Conservation (phyloP, 2,113 vertebrate genomes). For the Hymenochirus boettgeri region DNA sequence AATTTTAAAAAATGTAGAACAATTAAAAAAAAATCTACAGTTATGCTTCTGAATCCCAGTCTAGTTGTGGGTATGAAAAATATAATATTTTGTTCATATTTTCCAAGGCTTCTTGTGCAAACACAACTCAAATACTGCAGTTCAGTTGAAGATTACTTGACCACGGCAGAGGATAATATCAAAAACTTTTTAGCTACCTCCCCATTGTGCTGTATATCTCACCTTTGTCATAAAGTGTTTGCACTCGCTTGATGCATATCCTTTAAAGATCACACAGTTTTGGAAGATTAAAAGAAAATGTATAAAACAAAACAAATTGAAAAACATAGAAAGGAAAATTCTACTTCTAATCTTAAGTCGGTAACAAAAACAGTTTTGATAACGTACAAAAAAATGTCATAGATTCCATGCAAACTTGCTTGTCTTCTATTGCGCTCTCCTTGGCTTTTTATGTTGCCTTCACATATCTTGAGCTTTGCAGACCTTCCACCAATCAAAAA, state of each 20-base stretch:
- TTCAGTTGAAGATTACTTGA: too few relatives aligned
- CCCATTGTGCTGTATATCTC: background rate
- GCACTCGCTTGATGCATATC: background rate
- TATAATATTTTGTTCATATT: background rate
- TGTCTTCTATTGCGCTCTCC: background rate
- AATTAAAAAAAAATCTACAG: background rate
- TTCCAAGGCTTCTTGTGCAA: background rate
- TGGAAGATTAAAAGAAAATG: conserved; percentile 8
- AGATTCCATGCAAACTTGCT: conserved; percentile 27
- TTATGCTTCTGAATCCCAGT: background rate
- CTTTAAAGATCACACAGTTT: conserved; percentile 37
- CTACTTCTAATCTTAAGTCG: conserved; percentile 22
- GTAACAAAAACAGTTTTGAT: conserved; percentile 31
- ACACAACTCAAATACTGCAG: background rate
- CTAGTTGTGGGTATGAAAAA: background rate
- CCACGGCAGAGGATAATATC: too few relatives aligned
- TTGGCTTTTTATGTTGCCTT: background rate
- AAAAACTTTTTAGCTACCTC: too few relatives aligned
- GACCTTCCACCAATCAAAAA: background rate
- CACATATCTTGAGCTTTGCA: conserved; percentile 2
- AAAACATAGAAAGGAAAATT: conserved; percentile 19
- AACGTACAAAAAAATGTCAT: conserved; percentile 38
- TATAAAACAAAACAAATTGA: conserved; percentile 15
- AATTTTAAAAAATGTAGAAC: background rate
- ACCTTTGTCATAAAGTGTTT: too few relatives aligned